Base-by-base conservation (phyloP, 2,113 vertebrate species). In the Oryzias woworae region DNA sequence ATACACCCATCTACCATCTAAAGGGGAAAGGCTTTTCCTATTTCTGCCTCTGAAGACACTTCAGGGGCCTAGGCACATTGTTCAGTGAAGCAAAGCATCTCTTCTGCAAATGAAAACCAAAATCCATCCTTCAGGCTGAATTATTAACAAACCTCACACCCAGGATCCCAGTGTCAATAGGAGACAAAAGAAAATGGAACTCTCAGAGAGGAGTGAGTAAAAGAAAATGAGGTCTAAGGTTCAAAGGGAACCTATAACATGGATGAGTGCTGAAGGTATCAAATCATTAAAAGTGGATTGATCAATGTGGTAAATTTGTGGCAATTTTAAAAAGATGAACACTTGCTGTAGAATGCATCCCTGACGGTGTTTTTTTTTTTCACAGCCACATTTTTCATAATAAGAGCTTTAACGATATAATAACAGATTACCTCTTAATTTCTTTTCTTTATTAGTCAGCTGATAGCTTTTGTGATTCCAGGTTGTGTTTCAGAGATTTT, bases 71-170 rank as follows among this genome's bases (percentile, higher is more conserved):
- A 53, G 60, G 66, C 66, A 66, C 69, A 77, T 82, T 86, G 87
- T 82, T 89, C 80, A 87, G 50, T 70, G 66, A 63, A 83, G 82
- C 82, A 82, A 67, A 51, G 62, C 66, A 69, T 73, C 85, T 87
- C 67, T 77, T 83, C 75, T 60, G 69, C 66, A 84, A 81, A 85
- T 82, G 71, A 87, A 88, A 76, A 84, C 62, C 71, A 81, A 66
- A 88, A 84, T 83, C 80, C 82, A 78, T 71, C 76, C 67, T 64
- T 26, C 52, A 63, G 68, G 73, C 71, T 88, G 65, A 87, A 90
- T 88, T 85, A 90, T 90, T 90, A 83, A 90, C 63, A 74, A 73
- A 54, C 48, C 45, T 53, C 77, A 80, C 49, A 56, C 66, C 49
- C 18, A 69, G 68, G 72, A 71, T 70, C 64, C 31, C 58, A 55